Evolutionary conservation across 2,797 vertebrate species (phyloP).

Genomic region (Ctenopoma kingsleyae): DNA sequence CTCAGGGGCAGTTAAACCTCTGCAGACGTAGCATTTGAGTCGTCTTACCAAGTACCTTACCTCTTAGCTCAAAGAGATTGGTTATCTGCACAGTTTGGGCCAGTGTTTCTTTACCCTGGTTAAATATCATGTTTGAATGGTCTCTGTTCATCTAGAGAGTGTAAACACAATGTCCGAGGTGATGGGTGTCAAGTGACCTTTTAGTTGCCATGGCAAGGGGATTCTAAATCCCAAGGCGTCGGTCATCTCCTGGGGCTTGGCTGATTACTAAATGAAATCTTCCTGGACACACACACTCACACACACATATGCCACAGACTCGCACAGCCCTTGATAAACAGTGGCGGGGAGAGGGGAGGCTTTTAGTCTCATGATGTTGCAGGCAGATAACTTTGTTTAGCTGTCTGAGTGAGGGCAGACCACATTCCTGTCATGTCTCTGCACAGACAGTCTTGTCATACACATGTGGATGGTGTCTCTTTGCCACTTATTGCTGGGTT

Average conservation of each 20-base stretch:
- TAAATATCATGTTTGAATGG: conserved; percentile 38
- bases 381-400: conserved; percentile 77
- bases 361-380: conserved; percentile 75
- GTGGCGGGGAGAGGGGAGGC: conserved; percentile 53
- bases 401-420: conserved; percentile 57
- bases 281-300: conserved; percentile 20
- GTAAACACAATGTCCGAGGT: conserved; percentile 74
- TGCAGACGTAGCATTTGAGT: conserved; percentile 3
- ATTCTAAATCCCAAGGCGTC: conserved; percentile 65
- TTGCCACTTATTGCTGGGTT: neutral
- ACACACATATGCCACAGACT: conserved; percentile 34
- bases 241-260: conserved; percentile 63
- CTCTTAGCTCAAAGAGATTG: too few species aligned
- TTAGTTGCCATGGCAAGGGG: conserved; percentile 65
- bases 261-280: conserved; percentile 78
- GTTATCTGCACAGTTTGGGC: conserved; percentile 10
- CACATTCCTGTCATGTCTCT: conserved; percentile 68
- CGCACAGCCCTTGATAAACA: conserved; percentile 70
- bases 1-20: neutral
- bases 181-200: conserved; percentile 79
- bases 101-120: conserved; percentile 15
- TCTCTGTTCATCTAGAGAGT: conserved; percentile 37
- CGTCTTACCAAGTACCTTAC: neutral
- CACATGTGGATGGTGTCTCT: conserved; percentile 37
- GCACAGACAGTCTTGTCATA: conserved; percentile 30